Evolutionary conservation across 2,888 invertebrate genomes (phyloP).

Genomic region (Stegana nigrithorax): DNA sequence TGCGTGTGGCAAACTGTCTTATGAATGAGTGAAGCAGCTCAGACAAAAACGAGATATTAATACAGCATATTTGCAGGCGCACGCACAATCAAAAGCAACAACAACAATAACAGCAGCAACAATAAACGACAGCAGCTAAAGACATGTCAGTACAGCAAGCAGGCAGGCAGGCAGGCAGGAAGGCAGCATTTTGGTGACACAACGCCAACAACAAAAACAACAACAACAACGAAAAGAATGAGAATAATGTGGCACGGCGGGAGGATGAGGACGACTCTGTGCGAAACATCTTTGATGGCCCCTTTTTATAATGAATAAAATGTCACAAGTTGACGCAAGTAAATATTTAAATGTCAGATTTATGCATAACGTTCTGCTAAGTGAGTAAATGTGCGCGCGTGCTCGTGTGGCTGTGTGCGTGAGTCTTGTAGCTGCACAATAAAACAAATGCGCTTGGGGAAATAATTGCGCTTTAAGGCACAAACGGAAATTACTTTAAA

Average conservation of each 20-base stretch:
- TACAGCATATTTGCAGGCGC: slow-evolving; percentile 13
- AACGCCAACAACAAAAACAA: background rate
- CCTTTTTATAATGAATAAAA: slow-evolving; percentile 53
- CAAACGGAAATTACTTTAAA: slow-evolving; percentile 17
- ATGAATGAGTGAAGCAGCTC: too few relatives aligned
- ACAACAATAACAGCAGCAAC: background rate
- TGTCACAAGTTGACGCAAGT: slow-evolving; percentile 63
- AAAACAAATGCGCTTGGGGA: background rate
- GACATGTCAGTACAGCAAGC: too few relatives aligned
- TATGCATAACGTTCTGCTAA: slow-evolving; percentile 26
- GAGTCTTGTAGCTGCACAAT: background rate
- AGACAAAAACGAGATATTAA: slow-evolving; percentile 11
- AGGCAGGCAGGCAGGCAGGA: too few relatives aligned
- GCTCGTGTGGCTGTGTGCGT: background rate
- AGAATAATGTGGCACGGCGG: background rate
- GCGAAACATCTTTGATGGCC: slow-evolving; percentile 12
- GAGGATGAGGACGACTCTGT: background rate
- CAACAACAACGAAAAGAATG: background rate
- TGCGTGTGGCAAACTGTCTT: too few relatives aligned
- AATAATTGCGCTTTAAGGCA: slow-evolving; percentile 16
- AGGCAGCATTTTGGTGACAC: too few relatives aligned
- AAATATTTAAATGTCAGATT: slow-evolving; percentile 67
- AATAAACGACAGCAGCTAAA: too few relatives aligned
- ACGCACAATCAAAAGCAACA: background rate
- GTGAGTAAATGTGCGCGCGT: background rate